Percentiles rank a stretch among this genome's conserved stretches.
These are phyloP conservation scores for Arvicanthis niloticus DNA, from an alignment of 2,113 vertebrate species.

Conservation along the genomic window DNA sequence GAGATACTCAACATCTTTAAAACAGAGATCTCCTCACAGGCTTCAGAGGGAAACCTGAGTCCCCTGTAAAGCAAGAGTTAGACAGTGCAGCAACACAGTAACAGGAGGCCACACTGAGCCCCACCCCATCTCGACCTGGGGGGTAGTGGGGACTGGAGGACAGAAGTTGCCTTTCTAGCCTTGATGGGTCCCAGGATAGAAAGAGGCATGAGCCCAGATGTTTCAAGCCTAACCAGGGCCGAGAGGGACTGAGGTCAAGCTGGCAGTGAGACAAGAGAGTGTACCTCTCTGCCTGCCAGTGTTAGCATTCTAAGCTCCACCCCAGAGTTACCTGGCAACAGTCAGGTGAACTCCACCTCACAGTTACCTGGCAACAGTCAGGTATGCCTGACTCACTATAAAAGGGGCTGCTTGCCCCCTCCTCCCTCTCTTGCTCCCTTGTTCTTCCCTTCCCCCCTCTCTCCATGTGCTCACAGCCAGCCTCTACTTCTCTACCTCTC, in stretches of 20 bases:
- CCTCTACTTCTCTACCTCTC: no score
- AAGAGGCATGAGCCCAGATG: not conserved
- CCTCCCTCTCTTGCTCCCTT: no score
- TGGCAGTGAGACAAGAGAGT: no score
- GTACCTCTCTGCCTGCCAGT: not conserved
- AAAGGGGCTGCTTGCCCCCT: no score
- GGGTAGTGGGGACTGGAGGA: not conserved
- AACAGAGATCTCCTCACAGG: not conserved
- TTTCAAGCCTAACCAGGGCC: not conserved
- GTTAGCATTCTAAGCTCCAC: not conserved
- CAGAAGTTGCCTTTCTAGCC: not conserved
- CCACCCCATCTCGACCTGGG: not conserved
- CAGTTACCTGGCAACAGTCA: no score
- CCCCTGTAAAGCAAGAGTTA: not conserved
- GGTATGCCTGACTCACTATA: no score
- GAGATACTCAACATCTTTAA: not conserved
- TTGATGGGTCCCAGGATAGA: not conserved
- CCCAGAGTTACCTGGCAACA: no score
- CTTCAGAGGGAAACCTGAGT: not conserved
- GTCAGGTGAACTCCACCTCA: no score
- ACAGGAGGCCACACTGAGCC: not conserved
- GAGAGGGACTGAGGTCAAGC: not conserved
- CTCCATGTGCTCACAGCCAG: no score
- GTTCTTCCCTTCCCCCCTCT: no score
- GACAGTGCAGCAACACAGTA: not conserved